phyloP scores from a whole-genome alignment of 2,797 vertebrate species.

The Artibeus lituratus region DNA sequence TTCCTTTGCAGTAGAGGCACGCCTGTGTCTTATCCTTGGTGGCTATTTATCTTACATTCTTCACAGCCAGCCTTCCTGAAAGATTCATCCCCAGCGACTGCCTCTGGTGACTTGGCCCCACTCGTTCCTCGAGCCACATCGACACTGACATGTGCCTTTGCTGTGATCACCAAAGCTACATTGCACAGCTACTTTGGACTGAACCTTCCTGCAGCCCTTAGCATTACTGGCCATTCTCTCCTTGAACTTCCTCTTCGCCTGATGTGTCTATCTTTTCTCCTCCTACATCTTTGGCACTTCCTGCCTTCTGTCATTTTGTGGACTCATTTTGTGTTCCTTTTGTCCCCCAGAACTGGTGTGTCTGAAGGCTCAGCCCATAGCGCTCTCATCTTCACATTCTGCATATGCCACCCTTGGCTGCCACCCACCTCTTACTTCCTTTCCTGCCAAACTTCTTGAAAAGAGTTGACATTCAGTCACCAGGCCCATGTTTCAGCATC shows the following conservation, averaged over 20 bases:
- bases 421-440: background rate
- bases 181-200: background rate
- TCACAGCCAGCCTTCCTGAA: background rate
- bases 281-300: background rate
- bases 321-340: background rate
- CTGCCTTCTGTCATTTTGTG: background rate
- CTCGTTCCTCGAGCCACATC: background rate
- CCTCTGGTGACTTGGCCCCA: background rate
- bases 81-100: background rate
- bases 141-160: background rate
- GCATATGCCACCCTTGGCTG: background rate
- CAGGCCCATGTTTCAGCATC: background rate
- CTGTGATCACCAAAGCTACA: background rate
- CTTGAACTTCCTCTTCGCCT: background rate
- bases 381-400: background rate
- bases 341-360: background rate
- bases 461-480: background rate
- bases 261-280: background rate
- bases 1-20: background rate
- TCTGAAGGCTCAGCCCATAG: background rate
- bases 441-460: conserved; percentile 2
- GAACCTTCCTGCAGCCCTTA: background rate
- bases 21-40: background rate
- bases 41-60: background rate
- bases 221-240: background rate